Percentiles rank a stretch among this genome's conserved stretches.
Conservation (phyloP, 2,113 vertebrate species). For the Tachysurus vachellii region DNA sequence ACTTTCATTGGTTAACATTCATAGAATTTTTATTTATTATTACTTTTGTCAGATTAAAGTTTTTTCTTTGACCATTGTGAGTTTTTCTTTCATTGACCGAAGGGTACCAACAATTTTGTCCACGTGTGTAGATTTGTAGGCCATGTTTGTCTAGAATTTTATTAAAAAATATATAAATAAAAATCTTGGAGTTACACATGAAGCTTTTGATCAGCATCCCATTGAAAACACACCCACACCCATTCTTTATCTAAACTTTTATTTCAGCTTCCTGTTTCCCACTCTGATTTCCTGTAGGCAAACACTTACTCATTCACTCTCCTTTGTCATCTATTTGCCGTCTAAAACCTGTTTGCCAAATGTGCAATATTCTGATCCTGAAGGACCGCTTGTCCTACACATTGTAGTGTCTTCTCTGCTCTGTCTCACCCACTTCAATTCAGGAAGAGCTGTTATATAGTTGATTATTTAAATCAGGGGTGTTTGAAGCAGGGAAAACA, state of each 20-base stretch:
- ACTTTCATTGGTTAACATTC: too few species aligned
- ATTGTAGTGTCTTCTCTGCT: not conserved
- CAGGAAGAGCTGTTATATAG: not conserved
- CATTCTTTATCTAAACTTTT: not conserved
- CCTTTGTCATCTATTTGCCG: not conserved
- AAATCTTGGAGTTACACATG: not conserved
- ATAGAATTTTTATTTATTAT: too few species aligned
- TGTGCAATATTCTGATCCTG: not conserved
- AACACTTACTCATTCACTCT: not conserved
- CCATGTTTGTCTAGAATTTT: not conserved
- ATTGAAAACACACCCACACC: not conserved
- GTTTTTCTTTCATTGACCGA: too few species aligned
- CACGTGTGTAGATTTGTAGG: not conserved
- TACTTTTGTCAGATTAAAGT: too few species aligned
- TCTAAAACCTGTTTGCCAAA: not conserved
- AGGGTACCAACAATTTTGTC: too few species aligned
- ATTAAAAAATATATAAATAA: not conserved
- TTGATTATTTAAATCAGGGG: not conserved
- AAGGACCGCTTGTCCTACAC: not conserved
- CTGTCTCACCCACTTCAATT: not conserved
- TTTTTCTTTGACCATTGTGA: too few species aligned
- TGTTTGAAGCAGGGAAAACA: not conserved
- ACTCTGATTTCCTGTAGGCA: conserved; percentile 19
- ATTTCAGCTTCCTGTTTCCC: conserved; percentile 35
- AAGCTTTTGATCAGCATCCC: not conserved